Percentiles rank a stretch among this genome's conserved stretches.
Conservation (phyloP, 2,113 vertebrate genomes). For the Phasianus colchicus region DNA sequence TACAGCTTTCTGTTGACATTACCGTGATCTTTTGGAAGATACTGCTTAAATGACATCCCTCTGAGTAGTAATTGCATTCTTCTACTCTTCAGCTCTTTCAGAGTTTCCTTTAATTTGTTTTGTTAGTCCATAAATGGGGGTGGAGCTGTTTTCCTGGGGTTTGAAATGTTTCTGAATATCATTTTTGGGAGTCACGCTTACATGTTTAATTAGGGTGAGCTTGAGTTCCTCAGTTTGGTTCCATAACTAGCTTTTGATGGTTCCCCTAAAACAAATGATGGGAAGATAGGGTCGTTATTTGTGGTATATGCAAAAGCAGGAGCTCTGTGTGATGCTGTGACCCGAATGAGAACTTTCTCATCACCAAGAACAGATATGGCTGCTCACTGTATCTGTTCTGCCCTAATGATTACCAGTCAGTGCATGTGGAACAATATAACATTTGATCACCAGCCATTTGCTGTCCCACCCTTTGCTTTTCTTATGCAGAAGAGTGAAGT, state of each 20-base stretch:
- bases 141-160: not conserved
- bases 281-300: not conserved
- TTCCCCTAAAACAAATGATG: not conserved
- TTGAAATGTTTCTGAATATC: not conserved
- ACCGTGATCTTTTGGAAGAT: not conserved
- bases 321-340: not conserved
- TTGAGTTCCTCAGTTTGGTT: not conserved
- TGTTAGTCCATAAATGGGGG: not conserved
- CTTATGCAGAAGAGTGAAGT: not conserved
- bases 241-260: not conserved
- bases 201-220: not conserved
- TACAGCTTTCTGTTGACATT: not conserved
- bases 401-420: not conserved
- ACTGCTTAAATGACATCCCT: not conserved
- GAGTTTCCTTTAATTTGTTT: not conserved
- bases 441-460: not conserved
- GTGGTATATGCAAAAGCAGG: not conserved
- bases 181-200: not conserved
- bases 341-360: not conserved
- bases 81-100: not conserved
- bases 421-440: not conserved
- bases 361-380: not conserved
- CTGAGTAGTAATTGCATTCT: not conserved
- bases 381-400: not conserved
- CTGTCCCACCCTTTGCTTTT: not conserved